Conservation (phyloP, 2,888 invertebrate species). For the Chironomus riparius region DNA sequence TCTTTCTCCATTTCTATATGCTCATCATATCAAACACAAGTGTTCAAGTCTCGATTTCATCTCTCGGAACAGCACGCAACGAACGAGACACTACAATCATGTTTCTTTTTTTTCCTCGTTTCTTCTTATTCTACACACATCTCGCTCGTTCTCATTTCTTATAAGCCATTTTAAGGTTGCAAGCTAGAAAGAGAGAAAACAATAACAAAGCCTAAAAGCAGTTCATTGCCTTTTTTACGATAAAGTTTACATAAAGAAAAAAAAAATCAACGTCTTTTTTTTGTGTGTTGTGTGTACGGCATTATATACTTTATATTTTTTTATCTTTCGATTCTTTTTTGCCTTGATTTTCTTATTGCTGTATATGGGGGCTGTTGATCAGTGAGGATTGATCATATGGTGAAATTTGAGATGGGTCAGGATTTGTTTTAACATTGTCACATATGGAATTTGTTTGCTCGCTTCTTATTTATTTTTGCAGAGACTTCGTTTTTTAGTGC, state of each 20-base stretch:
- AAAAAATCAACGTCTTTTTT: background rate
- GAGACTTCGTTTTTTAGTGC: no score
- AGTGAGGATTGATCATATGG: background rate
- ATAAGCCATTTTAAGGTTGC: background rate
- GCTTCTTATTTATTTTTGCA: no score
- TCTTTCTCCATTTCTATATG: background rate
- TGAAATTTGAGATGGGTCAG: no score
- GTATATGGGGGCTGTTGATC: background rate
- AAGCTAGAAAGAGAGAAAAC: slow-evolving; percentile 21
- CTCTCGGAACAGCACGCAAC: slow-evolving; percentile 17
- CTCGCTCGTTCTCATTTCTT: background rate
- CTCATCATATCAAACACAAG: slow-evolving; percentile 12
- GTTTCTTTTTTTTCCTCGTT: no score
- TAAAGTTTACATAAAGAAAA: slow-evolving; percentile 8
- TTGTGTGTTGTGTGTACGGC: background rate
- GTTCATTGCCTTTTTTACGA: slow-evolving; percentile 16
- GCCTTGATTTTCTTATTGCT: background rate
- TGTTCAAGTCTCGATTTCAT: slow-evolving; percentile 26
- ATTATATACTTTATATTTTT: background rate
- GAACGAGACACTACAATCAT: slow-evolving; percentile 19
- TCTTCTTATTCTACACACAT: background rate
- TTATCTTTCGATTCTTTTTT: background rate
- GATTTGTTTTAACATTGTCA: no score
- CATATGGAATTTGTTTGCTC: no score
- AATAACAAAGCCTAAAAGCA: slow-evolving; percentile 26